These are phyloP conservation scores for Salarias fasciatus DNA, from an alignment of 2,797 vertebrate genomes.

Conservation along the genomic window DNA sequence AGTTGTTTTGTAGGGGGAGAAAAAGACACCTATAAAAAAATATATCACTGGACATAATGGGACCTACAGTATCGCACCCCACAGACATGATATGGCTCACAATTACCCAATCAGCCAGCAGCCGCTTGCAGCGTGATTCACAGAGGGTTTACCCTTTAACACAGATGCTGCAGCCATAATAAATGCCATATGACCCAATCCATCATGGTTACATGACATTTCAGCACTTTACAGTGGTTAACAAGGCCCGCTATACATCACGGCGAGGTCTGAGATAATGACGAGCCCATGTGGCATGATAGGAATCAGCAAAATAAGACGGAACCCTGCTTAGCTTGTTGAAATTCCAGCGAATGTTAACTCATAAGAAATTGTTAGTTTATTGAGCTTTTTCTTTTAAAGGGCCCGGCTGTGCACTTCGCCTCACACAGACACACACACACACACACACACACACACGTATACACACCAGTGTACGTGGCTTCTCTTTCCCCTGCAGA, in stretches of 20 bases:
- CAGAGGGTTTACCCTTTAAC: constrained; percentile 66
- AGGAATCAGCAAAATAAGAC: constrained; percentile 26
- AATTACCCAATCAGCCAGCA: constrained; percentile 46
- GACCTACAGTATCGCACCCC: constrained; percentile 25
- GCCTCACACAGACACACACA: constrained; percentile 15
- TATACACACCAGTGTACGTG: constrained; percentile 24
- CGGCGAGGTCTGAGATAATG: constrained; percentile 48
- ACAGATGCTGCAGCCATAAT: constrained; percentile 66
- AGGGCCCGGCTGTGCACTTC: constrained; percentile 30
- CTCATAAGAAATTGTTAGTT: constrained; percentile 49
- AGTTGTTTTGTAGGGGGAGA: constrained; percentile 18
- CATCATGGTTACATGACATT: constrained; percentile 70
- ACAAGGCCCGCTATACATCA: constrained; percentile 61
- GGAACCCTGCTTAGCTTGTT: constrained; percentile 39
- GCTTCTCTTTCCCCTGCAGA: constrained; percentile 62
- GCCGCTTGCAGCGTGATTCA: constrained; percentile 55
- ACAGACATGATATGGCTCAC: constrained; percentile 28
- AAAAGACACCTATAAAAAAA: constrained; percentile 27
- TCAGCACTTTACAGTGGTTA: constrained; percentile 59
- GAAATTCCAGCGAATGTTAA: constrained; percentile 21
- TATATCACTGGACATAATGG: constrained; percentile 13
- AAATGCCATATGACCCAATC: constrained; percentile 64
- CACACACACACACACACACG: constrained; percentile 13
- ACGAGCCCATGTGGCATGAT: constrained; percentile 35
- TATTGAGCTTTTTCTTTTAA: constrained; percentile 38